Evolutionary conservation across 2,113 vertebrate species (phyloP).

Genomic region (Syngnathoides biaculeatus): DNA sequence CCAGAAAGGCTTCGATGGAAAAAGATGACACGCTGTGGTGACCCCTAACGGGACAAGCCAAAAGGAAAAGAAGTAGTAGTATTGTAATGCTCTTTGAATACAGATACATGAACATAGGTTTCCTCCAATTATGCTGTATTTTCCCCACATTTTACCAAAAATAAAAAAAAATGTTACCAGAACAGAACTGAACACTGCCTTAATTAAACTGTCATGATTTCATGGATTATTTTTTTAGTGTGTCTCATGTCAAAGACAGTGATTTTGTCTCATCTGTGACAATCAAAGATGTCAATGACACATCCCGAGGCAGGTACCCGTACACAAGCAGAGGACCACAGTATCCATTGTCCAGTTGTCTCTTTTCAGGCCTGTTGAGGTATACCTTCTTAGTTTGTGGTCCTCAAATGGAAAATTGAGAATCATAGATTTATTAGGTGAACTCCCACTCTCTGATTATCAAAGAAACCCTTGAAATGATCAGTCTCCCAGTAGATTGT

Average conservation of each 20-base stretch:
- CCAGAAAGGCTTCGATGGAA: too few species aligned
- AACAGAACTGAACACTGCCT: too few species aligned
- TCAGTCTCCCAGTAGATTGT: background rate
- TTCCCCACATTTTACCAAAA: too few species aligned
- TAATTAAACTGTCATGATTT: too few species aligned
- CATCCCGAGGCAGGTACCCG: conserved; percentile 4
- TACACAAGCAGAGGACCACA: background rate
- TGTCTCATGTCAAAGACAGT: background rate
- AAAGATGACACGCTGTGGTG: too few species aligned
- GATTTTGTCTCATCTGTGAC: conserved; percentile 27
- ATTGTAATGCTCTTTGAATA: too few species aligned
- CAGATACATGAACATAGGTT: too few species aligned
- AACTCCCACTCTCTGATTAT: background rate
- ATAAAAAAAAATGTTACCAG: too few species aligned
- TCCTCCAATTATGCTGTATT: too few species aligned
- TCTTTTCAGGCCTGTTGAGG: background rate
- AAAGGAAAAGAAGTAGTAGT: too few species aligned
- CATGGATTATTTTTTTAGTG: too few species aligned
- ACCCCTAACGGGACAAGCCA: too few species aligned
- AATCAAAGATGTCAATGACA: conserved; percentile 27
- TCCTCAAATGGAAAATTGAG: background rate
- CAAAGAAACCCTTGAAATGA: background rate
- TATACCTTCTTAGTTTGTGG: background rate
- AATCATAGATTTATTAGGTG: background rate
- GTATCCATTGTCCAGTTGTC: background rate